Evolutionary conservation across 2,113 vertebrate genomes (phyloP), one percentile per base, ranked within the genome.

Genomic region (Centropus unirufus): DNA sequence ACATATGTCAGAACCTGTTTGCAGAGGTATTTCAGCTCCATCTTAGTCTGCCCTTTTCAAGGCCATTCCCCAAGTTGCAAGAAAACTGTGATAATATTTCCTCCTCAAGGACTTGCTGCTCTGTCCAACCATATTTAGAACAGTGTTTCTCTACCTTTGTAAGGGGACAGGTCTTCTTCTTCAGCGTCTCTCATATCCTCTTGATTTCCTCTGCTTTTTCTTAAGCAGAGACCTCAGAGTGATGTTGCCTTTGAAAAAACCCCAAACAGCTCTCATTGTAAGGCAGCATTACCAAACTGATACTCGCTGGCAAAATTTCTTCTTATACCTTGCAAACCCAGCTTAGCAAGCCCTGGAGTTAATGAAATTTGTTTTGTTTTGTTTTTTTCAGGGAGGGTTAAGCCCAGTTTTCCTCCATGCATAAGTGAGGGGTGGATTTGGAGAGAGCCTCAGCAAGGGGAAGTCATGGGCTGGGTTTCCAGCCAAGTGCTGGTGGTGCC

Each of bases 401-500:
- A 90, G 62, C 40, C 32, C 44, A 39, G 8, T 73, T 89, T 96
- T 96, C 83, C 80, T 92, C 77, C 85, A n/a, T 3, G 0, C 19
- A 2, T 16, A 20, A 1, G 1, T 8, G 69, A 77, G 13, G 30
- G 57, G 24, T 27, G 27, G 17, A 34, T 42, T 58, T 75, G 34
- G 19, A 75, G 51, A 8, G 11, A 61, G 64, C 63, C 62, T 62
- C 61, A 9, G 8, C 10, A 69, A 75, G 80, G 83, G 46, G 67
- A 75, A 74, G 63, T 26, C 19, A 44, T 1, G 14, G 72, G 59
- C 40, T 76, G 70, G 16, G 22, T 73, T 91, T 77, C 58, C 44
- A 72, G 54, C 3, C 2, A 39, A 83, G 34, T 0, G 0, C 29
- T 1, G 1, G 14, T 16, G 26, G 32, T 1, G 1, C 47, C 6